These are phyloP conservation scores for Tiliqua scincoides DNA, from an alignment of 2,113 vertebrate genomes.

Conservation along the genomic window DNA sequence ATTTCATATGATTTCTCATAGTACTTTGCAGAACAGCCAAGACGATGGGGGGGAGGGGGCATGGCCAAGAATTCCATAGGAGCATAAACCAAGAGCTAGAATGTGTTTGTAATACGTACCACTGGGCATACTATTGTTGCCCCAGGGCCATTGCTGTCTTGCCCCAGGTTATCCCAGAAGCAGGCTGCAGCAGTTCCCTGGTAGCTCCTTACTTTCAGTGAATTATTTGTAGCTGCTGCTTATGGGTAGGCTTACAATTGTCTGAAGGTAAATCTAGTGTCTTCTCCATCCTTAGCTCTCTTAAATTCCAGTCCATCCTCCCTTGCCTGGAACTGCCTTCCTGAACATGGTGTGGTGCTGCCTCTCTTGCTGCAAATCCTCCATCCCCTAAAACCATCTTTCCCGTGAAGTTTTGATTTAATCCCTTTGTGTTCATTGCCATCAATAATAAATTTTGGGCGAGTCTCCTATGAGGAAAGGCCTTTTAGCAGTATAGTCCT, in stretches of 20 bases:
- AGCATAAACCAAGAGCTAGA: background rate
- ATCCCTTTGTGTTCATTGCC: background rate
- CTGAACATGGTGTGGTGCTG: background rate
- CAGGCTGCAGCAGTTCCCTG: background rate
- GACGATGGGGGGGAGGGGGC: background rate
- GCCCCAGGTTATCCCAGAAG: background rate
- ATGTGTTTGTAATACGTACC: background rate
- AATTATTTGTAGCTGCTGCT: background rate
- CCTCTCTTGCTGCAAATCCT: background rate
- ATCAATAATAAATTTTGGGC: background rate
- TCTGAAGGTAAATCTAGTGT: background rate
- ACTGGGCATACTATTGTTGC: background rate
- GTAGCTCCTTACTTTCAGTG: background rate
- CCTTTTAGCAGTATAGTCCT: too few species aligned
- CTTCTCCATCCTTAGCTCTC: background rate
- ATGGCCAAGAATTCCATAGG: background rate
- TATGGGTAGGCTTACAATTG: background rate
- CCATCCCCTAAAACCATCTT: background rate
- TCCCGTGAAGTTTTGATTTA: background rate
- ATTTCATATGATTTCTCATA: accelerated
- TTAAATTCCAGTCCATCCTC: background rate
- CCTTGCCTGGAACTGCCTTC: background rate
- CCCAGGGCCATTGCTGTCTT: background rate
- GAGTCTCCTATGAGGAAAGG: too few species aligned
- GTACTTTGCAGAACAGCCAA: conserved; percentile 24